A percentile compares a stretch with the other conserved stretches of the same genome.
Evolutionary conservation across 2,797 vertebrate species (phyloP).

Genomic region (Artibeus jamaicensis): DNA sequence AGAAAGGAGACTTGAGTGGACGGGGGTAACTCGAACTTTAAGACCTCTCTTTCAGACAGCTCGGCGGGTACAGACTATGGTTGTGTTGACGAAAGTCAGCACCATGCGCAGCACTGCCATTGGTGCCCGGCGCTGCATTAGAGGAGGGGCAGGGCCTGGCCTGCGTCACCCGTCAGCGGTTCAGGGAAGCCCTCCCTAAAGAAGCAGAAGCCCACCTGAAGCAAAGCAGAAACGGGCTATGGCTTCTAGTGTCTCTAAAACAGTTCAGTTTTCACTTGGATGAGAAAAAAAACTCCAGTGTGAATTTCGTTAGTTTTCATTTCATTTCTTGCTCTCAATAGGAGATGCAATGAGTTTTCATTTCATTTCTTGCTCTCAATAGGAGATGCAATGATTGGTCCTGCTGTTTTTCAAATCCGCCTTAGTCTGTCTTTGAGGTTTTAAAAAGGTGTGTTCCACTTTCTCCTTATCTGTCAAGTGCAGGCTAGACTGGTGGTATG

Average conservation of each 20-base stretch:
- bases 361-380: neutral
- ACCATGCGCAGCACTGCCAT: too few relatives aligned
- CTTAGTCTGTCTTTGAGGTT: neutral
- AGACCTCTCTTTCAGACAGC: neutral
- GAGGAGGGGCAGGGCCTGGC: neutral
- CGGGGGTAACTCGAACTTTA: neutral
- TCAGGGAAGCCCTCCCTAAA: neutral
- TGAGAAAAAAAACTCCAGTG: neutral
- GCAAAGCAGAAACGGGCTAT: neutral
- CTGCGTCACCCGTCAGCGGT: neutral
- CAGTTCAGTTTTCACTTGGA: neutral
- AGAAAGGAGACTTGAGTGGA: neutral
- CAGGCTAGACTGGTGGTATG: neutral
- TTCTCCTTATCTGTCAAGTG: neutral
- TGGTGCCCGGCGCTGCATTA: neutral
- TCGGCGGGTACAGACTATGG: neutral
- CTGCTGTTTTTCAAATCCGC: neutral
- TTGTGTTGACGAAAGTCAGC: neutral
- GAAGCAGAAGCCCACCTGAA: neutral
- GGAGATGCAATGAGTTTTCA: neutral
- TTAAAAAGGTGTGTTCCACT: neutral
- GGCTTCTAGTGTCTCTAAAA: neutral
- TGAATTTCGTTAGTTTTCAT: neutral
- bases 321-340: neutral
- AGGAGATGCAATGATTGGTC: neutral